Conservation (phyloP, 2,888 invertebrate genomes). For the Physocephala rufipes region DNA sequence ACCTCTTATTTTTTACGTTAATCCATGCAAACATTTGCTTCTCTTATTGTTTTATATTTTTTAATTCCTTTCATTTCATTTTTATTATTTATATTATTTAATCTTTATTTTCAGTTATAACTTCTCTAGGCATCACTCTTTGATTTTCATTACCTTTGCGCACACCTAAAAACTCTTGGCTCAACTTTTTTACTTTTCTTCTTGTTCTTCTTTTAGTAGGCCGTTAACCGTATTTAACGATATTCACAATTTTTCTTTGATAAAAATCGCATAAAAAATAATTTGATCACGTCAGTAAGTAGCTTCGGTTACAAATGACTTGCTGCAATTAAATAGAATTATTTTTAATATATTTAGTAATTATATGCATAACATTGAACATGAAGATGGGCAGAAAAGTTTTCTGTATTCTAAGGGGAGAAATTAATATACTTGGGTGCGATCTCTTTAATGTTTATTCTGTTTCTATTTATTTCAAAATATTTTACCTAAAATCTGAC, state of each 20-base stretch:
- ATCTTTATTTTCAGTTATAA: constrained; percentile 42
- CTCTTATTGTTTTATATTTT: constrained; percentile 22
- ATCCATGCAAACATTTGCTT: neutral
- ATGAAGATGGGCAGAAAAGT: constrained; percentile 36
- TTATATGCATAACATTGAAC: too few species aligned
- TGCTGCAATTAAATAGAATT: constrained; percentile 47
- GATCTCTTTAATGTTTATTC: neutral
- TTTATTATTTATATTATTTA: constrained; percentile 30
- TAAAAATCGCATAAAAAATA: constrained; percentile 28
- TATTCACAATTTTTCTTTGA: constrained; percentile 15
- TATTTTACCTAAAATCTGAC: too few species aligned
- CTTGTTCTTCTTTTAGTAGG: neutral
- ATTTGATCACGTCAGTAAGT: constrained; percentile 12
- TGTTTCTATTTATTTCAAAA: too few species aligned
- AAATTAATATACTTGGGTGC: neutral
- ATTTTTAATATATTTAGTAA: constrained; percentile 41
- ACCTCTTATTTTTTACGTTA: neutral
- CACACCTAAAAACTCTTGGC: neutral
- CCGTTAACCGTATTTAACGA: neutral
- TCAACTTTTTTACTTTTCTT: constrained; percentile 22
- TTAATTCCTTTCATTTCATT: constrained; percentile 19
- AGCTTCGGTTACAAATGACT: constrained; percentile 14
- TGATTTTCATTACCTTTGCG: neutral
- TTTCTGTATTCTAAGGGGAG: constrained; percentile 24
- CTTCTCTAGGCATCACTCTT: constrained; percentile 49